phyloP scores from a whole-genome alignment of 2,888 invertebrate species.

The Tillus elongatus region DNA sequence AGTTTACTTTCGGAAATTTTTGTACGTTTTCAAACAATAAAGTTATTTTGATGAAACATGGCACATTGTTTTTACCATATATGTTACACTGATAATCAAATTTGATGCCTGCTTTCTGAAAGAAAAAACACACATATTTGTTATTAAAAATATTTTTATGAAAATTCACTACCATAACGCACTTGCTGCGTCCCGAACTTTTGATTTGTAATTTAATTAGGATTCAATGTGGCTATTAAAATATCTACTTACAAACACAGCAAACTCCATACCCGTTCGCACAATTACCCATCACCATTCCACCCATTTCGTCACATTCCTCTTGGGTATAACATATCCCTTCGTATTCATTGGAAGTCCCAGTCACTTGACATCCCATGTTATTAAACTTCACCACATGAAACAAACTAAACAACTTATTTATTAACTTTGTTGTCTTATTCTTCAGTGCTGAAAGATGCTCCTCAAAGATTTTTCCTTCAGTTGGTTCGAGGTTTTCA shows the following conservation, averaged over 20 bases:
- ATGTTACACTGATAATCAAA: too few species aligned
- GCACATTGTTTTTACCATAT: too few species aligned
- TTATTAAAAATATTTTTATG: too few species aligned
- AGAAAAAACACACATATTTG: too few species aligned
- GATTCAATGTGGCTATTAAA: not conserved
- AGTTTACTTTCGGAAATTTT: too few species aligned
- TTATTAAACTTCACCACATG: slow-evolving; percentile 63
- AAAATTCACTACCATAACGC: too few species aligned
- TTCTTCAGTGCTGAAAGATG: slow-evolving; percentile 26
- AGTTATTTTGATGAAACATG: too few species aligned
- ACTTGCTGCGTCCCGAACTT: too few species aligned
- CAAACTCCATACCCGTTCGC: slow-evolving; percentile 67
- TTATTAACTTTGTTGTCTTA: slow-evolving; percentile 33
- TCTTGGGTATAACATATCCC: slow-evolving; percentile 62
- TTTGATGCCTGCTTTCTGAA: too few species aligned
- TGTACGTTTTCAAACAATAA: too few species aligned
- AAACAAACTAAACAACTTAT: slow-evolving; percentile 56
- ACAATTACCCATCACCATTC: slow-evolving; percentile 56
- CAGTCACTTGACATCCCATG: slow-evolving; percentile 48
- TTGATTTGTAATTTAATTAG: not conserved
- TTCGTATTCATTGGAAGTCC: slow-evolving; percentile 49
- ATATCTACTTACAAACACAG: slow-evolving; percentile 58
- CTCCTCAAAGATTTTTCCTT: not conserved
- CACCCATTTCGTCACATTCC: slow-evolving; percentile 56
- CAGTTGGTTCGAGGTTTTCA: too few species aligned